A percentile compares a stretch with the other conserved stretches of the same genome.
phyloP scores from a whole-genome alignment of 2,888 invertebrate species.

The Tachina fera region DNA sequence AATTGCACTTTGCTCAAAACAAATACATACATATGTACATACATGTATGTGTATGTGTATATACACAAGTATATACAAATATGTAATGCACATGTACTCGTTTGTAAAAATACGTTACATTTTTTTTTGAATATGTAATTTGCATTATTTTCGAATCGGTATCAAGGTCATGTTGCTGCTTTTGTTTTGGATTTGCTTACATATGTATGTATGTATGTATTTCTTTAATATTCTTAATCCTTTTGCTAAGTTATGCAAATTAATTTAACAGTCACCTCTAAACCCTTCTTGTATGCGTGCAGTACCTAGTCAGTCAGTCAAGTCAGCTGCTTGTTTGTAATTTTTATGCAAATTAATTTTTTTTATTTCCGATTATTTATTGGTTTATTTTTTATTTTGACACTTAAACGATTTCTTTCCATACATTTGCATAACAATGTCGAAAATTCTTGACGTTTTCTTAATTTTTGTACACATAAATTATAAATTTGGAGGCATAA shows the following conservation, averaged over 20 bases:
- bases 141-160: conserved; percentile 17
- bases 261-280: conserved; percentile 44
- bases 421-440: conserved; percentile 63
- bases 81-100: no score
- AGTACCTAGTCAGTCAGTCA: neutral
- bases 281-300: conserved; percentile 4
- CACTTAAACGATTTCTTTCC: conserved; percentile 33
- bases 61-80: neutral
- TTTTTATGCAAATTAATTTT: conserved; percentile 35
- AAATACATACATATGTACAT: neutral
- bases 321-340: conserved; percentile 27
- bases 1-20: neutral
- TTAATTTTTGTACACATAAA: conserved; percentile 45
- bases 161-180: conserved; percentile 41
- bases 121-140: conserved; percentile 11
- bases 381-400: conserved; percentile 37
- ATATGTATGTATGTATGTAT: neutral
- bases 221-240: conserved; percentile 29
- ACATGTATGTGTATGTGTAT: neutral
- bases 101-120: conserved; percentile 51
- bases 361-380: conserved; percentile 44
- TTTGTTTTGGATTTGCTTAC: neutral
- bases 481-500: conserved; percentile 46
- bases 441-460: conserved; percentile 51
- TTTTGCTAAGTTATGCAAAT: conserved; percentile 67